Base-by-base conservation (phyloP, 2,113 vertebrate genomes). In the Diadophis punctatus region DNA sequence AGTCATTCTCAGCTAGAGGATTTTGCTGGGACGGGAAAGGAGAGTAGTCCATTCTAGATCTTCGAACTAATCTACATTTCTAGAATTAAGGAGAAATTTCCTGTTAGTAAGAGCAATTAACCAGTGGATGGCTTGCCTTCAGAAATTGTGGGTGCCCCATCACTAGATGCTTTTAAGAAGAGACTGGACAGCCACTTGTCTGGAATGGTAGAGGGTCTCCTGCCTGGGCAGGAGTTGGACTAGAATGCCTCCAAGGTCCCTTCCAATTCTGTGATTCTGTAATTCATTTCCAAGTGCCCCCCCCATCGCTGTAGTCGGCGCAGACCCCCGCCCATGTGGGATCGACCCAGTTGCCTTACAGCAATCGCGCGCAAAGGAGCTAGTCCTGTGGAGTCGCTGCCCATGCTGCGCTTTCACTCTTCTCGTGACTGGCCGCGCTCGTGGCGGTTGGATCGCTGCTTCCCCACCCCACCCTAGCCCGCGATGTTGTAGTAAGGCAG, bases 401-500 rank as follows among this genome's bases (percentile, higher is more conserved):
- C 34, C 74, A 39, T 80, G 39, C 18, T 2, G 1, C 16, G 2
- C 68, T 39, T 39, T 74, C 16, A 20, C 6, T n/a, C 6, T 34
- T n/a, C 2, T 74, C 1, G 1, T 20, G n/a, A n/a, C n/a, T 74
- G n/a, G 68, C 6, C 0, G 1, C 0, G 6, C 16, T 80, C 1
- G 1, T 7, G 0, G 34, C 0, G 1, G 68, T 80, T 2, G 0
- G 63, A 34, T 74, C 16, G 0, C 6, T 34, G 14, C 68, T 8
- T 23, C 6, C 27, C 0, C 9, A 46, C 46, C 46, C 46, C 46
- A 46, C 8, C n/a, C n/a, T n/a, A n/a, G n/a, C 58, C 2, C 16
- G 1, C 3, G 0, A 22, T 8, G 1, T 43, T 80, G 34, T 43
- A 43, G 7, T 18, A 22, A 43, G 74, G 34, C 1, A 0, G 34